Evolutionary conservation across 2,113 vertebrate genomes (phyloP).

Genomic region (Psittacara wagleri): DNA sequence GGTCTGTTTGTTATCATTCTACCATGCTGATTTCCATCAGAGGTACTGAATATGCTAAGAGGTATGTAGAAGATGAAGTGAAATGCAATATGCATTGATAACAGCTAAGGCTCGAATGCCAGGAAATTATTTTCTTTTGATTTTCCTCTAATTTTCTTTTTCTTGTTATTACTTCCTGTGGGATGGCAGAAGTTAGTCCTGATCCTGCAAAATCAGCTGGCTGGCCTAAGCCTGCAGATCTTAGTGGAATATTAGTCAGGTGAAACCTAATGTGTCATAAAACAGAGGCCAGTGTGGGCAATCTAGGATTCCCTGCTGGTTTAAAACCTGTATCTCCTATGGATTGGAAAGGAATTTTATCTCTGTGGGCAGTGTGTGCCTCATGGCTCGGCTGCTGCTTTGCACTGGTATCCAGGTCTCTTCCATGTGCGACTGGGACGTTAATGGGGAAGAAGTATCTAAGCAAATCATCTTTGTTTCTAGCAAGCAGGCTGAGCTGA

Average conservation of each 20-base stretch:
- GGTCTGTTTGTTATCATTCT: conserved; percentile 38
- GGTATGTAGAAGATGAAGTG: conserved; percentile 13
- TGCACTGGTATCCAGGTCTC: background rate
- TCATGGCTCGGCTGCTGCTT: background rate
- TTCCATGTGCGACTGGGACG: too few relatives aligned
- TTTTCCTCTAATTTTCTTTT: conserved; percentile 40
- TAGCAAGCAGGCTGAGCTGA: background rate
- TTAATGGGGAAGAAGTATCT: background rate
- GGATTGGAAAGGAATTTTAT: background rate
- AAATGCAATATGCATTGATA: conserved; percentile 45
- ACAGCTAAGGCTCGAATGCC: conserved; percentile 2
- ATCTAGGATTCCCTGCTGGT: background rate
- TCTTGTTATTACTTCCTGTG: conserved; percentile 27
- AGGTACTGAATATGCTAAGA: conserved; percentile 42
- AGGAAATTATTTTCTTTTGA: conserved; percentile 50
- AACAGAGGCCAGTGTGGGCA: background rate
- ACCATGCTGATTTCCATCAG: conserved; percentile 44
- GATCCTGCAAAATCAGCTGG: conserved; percentile 20
- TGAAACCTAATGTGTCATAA: conserved; percentile 26
- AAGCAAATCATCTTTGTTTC: background rate
- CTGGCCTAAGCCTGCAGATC: background rate
- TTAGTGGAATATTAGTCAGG: conserved; percentile 5
- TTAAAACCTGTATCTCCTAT: background rate
- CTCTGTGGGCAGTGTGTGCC: background rate
- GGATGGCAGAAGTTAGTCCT: conserved; percentile 18